A percentile compares a stretch with the other conserved stretches of the same genome.
These are phyloP conservation scores for Morelia viridis DNA, from an alignment of 2,797 vertebrate species.

Conservation along the genomic window DNA sequence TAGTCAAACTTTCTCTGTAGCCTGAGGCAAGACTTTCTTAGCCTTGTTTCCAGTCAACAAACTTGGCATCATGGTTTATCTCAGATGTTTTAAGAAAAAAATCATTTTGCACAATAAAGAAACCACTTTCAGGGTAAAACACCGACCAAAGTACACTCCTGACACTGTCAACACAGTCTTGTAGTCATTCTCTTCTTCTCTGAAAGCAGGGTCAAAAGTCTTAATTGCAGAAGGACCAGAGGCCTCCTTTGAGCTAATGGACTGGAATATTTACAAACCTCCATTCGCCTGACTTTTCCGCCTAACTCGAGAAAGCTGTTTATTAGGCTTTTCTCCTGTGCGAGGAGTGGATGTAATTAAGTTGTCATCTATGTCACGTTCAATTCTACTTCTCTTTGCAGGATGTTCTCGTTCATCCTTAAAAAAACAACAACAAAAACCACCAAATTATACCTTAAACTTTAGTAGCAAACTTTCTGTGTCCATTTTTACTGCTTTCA, in stretches of 20 bases:
- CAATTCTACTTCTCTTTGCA: constrained; percentile 87
- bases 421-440: constrained; percentile 50
- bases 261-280: constrained; percentile 74
- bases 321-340: constrained; percentile 80
- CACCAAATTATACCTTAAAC: background rate
- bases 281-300: constrained; percentile 90
- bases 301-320: constrained; percentile 82
- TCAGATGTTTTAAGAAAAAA: background rate
- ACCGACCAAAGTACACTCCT: background rate
- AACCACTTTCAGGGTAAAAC: background rate
- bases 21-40: background rate
- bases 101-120: background rate
- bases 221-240: rapidly evolving
- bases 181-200: background rate
- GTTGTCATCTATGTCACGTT: constrained; percentile 90
- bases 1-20: background rate
- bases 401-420: constrained; percentile 91
- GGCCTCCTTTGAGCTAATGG: rapidly evolving
- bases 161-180: background rate
- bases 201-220: background rate
- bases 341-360: constrained; percentile 90
- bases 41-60: background rate
- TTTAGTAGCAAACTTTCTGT: background rate
- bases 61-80: background rate
- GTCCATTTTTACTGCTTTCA: background rate